Percentiles rank a stretch among this genome's conserved stretches.
These are phyloP conservation scores for Vulpes ferrilata DNA, from an alignment of 2,113 vertebrate genomes.

Conservation along the genomic window DNA sequence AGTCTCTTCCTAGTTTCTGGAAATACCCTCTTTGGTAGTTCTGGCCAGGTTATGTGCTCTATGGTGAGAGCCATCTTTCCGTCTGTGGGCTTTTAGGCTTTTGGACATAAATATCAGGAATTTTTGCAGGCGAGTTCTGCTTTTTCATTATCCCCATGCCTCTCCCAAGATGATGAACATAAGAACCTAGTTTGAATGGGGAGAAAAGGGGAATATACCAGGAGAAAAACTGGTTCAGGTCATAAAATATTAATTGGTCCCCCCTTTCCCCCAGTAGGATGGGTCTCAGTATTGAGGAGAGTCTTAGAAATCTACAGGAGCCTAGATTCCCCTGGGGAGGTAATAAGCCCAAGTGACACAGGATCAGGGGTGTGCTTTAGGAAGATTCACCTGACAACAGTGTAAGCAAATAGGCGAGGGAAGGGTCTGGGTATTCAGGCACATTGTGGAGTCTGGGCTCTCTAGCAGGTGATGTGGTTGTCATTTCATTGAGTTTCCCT, in stretches of 20 bases:
- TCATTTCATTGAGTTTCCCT: not conserved
- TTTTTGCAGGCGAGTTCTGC: not conserved
- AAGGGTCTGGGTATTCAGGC: not conserved
- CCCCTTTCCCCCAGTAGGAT: fast-evolving
- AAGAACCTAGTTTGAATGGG: not conserved
- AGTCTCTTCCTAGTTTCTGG: not conserved
- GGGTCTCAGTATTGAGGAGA: not conserved
- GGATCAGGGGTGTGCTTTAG: not conserved
- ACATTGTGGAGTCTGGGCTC: not conserved
- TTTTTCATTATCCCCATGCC: not conserved
- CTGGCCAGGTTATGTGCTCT: not conserved
- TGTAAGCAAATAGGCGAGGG: not conserved
- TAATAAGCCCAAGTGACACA: not conserved
- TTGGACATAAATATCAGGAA: not conserved
- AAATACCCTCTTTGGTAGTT: not conserved
- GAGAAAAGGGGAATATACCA: not conserved
- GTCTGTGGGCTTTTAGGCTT: not conserved
- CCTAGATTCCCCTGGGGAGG: not conserved
- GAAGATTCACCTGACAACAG: too few species aligned
- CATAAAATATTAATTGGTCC: not conserved
- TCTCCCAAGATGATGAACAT: not conserved
- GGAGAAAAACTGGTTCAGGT: not conserved
- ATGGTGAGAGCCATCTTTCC: not conserved
- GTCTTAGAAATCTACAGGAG: not conserved
- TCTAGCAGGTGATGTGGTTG: not conserved